Percentiles rank a stretch among this genome's conserved stretches.
phyloP scores from a whole-genome alignment of 2,888 invertebrate genomes.

The Microctonus brassicae region DNA sequence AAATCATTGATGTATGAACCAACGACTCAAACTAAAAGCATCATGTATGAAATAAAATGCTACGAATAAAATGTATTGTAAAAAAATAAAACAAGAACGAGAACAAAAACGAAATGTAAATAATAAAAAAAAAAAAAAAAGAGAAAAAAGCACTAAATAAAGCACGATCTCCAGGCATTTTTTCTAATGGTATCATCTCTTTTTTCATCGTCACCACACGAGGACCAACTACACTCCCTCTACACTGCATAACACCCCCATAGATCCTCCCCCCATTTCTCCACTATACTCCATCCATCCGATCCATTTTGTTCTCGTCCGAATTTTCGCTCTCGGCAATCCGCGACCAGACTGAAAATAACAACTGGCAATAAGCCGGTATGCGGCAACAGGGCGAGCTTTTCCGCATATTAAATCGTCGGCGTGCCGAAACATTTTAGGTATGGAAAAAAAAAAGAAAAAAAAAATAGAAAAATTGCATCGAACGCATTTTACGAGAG shows the following conservation, averaged over 20 bases:
- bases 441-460: constrained; percentile 21
- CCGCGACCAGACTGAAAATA: constrained; percentile 55
- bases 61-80: neutral
- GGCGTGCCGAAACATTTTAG: constrained; percentile 47
- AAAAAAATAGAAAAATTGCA: constrained; percentile 35
- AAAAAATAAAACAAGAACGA: neutral
- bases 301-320: constrained; percentile 5
- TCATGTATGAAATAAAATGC: neutral
- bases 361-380: constrained; percentile 64
- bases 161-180: constrained; percentile 19
- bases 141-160: neutral
- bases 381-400: constrained; percentile 50
- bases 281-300: neutral
- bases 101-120: neutral
- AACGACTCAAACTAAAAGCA: neutral
- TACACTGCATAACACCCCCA: constrained; percentile 6
- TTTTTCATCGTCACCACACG: constrained; percentile 26
- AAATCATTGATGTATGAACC: constrained; percentile 4
- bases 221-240: neutral
- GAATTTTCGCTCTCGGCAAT: constrained; percentile 39
- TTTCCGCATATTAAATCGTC: constrained; percentile 63
- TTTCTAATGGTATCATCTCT: constrained; percentile 9
- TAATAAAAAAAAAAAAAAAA: neutral
- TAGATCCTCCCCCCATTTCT: too few relatives aligned
- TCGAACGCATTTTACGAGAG: constrained; percentile 40